A percentile compares a stretch with the other conserved stretches of the same genome.
These are phyloP conservation scores for Lysiphlebus fabarum DNA, from an alignment of 1,140 invertebrate species.

Conservation along the genomic window DNA sequence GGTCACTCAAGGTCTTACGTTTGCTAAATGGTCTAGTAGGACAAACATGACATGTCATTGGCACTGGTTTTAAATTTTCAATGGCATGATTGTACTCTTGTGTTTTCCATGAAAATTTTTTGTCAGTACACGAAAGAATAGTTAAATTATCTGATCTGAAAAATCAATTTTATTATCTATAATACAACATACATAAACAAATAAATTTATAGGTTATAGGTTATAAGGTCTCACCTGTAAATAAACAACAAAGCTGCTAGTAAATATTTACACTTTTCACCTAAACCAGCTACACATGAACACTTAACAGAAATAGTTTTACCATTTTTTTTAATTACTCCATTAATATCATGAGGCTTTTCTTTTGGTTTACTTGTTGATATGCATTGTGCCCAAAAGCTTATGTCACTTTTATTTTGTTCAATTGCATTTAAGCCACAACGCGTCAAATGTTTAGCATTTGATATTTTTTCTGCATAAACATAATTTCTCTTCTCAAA, in stretches of 20 bases:
- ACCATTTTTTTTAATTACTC: slow-evolving; percentile 7
- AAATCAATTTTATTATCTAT: neutral
- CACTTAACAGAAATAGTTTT: slow-evolving; percentile 7
- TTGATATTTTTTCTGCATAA: too few relatives aligned
- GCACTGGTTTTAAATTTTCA: too few relatives aligned
- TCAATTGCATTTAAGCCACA: too few relatives aligned
- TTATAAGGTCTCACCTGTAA: neutral
- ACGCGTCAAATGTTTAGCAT: too few relatives aligned
- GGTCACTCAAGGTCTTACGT: neutral
- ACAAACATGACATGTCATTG: neutral
- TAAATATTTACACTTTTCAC: slow-evolving; percentile 17
- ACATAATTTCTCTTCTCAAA: too few relatives aligned
- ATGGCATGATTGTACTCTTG: too few relatives aligned
- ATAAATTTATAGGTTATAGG: neutral
- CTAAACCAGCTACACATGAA: slow-evolving; percentile 19
- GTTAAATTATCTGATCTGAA: slow-evolving; percentile 14
- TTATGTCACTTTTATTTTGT: too few relatives aligned
- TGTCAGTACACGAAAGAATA: slow-evolving; percentile 18
- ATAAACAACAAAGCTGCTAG: slow-evolving; percentile 11
- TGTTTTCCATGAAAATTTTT: slow-evolving; percentile 16
- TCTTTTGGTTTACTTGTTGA: slow-evolving; percentile 7
- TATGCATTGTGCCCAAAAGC: neutral
- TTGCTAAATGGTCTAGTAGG: slow-evolving; percentile 3
- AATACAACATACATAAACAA: neutral
- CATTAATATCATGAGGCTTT: slow-evolving; percentile 16